phyloP scores from a whole-genome alignment of 2,113 vertebrate species.

The Rhabdornis inornatus region DNA sequence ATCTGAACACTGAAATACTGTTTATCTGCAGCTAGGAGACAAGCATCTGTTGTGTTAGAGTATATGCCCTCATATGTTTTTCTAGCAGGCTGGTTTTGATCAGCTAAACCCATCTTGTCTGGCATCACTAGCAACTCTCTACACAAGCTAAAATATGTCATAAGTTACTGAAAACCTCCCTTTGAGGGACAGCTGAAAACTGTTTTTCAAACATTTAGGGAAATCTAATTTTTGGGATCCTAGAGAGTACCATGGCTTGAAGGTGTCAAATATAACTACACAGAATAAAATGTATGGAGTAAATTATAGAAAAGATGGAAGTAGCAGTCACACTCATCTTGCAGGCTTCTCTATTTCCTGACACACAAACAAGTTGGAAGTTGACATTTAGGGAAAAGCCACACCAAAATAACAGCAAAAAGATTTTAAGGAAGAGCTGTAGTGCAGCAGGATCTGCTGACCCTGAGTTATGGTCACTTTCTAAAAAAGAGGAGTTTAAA shows the following conservation, averaged over 20 bases:
- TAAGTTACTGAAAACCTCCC: not conserved
- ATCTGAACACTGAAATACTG: not conserved
- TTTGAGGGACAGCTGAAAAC: not conserved
- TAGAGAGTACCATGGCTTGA: not conserved
- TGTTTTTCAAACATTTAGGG: not conserved
- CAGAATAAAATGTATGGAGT: not conserved
- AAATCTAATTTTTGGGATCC: not conserved
- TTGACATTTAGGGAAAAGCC: not conserved
- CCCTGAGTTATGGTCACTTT: not conserved
- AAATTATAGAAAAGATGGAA: not conserved
- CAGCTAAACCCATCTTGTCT: not conserved
- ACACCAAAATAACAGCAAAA: not conserved
- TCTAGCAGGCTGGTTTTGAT: not conserved
- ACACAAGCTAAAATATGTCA: not conserved
- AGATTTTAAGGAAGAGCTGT: not conserved
- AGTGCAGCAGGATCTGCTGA: not conserved
- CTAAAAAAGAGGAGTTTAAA: not conserved
- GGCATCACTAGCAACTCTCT: not conserved
- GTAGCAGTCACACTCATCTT: not conserved
- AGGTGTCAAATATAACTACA: not conserved
- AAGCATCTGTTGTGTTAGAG: not conserved
- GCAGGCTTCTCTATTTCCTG: not conserved
- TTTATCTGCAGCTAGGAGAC: not conserved
- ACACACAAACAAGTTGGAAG: not conserved
- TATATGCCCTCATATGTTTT: accelerated